Evolutionary conservation across 2,888 invertebrate species (phyloP), one percentile per base, ranked within the genome.

Genomic region (Drosophila affinis): DNA sequence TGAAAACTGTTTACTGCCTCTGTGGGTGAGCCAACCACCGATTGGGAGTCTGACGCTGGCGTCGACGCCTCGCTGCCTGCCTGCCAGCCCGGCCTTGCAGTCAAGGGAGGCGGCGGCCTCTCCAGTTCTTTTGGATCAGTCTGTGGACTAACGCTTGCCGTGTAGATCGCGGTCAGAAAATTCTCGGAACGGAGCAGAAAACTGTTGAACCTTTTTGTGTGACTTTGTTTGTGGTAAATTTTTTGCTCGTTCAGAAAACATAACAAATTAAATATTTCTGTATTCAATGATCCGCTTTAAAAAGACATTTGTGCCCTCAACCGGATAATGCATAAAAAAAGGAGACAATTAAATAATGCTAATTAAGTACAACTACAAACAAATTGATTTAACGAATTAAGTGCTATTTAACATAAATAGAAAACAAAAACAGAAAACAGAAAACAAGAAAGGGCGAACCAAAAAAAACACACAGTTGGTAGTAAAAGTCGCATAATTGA

Each of bases 121-220:
- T 69, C 58, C 45, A 58, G 24, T 77, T 62, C 59, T 62, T 62
- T 58, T 70, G 78, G 68, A 85, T 88, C 83, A 83, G 88, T 82
- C 75, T 64, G 44, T 88, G 80, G 54, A 54, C 72, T 88, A 76
- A 71, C 64, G 68, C 62, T 71, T 57, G 62, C 55, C 44, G 83
- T 72, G 58, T 68, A 72, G 88, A 83, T 77, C 64, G 60, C 12
- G 48, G 46, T 49, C 65, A 46, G 49, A 54, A 49, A 60, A 45
- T 51, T 7, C 21, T 44, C 39, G 39, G 7, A 39, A 7, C 39
- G 14, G 21, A 21, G 21, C 21, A 21, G 21, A 7, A n/a, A 39
- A 2, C 39, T 39, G 39, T 3, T 39, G 39, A 39, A 12, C 6
- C 3, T 18, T 29, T 3, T 3, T 3, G 44, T 27, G 47, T 18